A percentile compares a stretch with the other conserved stretches of the same genome.
phyloP scores from a whole-genome alignment of 1,140 invertebrate genomes.

The Caenorhabditis briggsae region DNA sequence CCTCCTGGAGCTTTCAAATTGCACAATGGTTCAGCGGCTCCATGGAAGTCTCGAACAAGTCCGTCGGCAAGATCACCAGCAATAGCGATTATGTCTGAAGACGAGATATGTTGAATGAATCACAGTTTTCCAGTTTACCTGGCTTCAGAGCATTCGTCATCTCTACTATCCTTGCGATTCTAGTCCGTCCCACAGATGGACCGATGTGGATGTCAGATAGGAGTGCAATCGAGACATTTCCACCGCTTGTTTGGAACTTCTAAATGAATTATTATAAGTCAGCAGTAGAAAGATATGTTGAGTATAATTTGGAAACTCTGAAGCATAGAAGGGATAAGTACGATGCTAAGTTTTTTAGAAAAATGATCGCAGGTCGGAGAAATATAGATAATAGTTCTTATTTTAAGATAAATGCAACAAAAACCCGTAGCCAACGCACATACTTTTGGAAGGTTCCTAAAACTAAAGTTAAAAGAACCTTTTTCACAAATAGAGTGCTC shows the following conservation, averaged over 20 bases:
- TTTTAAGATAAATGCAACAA: no score
- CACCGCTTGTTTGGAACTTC: background rate
- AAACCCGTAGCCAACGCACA: no score
- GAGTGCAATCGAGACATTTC: constrained; percentile 57
- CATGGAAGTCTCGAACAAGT: constrained; percentile 60
- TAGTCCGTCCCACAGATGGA: constrained; percentile 58
- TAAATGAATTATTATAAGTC: background rate
- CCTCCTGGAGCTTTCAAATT: constrained; percentile 62
- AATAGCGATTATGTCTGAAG: constrained; percentile 64
- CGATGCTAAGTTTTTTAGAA: no score
- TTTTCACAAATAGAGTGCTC: no score
- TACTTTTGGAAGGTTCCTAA: no score
- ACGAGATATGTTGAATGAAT: background rate
- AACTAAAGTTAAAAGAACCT: no score
- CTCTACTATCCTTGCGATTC: constrained; percentile 59
- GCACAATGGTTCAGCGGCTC: constrained; percentile 61
- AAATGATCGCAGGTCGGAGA: no score
- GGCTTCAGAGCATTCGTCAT: constrained; percentile 62
- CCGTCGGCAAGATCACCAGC: constrained; percentile 66
- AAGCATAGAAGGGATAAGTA: no score
- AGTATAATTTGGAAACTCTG: no score
- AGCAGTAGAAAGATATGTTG: no score
- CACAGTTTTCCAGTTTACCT: constrained; percentile 19
- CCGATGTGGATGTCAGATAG: constrained; percentile 66
- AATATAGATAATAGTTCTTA: no score